These are phyloP conservation scores for Dasypolia templi DNA, from an alignment of 2,888 invertebrate species.

Conservation along the genomic window DNA sequence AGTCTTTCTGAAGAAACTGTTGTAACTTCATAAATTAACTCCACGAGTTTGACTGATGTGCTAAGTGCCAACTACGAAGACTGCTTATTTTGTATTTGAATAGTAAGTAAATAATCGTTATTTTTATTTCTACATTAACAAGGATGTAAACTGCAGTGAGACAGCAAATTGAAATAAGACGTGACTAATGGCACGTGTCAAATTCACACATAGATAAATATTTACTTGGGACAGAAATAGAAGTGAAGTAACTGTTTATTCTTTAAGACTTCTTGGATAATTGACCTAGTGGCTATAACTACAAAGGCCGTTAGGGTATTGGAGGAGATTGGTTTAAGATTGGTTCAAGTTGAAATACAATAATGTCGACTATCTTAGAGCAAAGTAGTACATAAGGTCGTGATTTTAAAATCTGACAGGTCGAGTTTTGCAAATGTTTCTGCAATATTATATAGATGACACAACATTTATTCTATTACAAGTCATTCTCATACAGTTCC, in stretches of 20 bases:
- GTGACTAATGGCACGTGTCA: slow-evolving; percentile 45
- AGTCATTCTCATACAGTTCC: background rate
- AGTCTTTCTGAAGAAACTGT: background rate
- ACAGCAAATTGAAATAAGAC: slow-evolving; percentile 40
- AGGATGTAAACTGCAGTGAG: slow-evolving; percentile 34
- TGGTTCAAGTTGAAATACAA: slow-evolving; percentile 17
- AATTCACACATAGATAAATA: slow-evolving; percentile 56
- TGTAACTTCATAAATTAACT: background rate
- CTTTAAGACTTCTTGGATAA: slow-evolving; percentile 34
- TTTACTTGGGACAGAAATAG: slow-evolving; percentile 51
- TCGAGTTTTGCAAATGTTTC: background rate
- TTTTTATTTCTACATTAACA: slow-evolving; percentile 33
- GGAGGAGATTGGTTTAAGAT: background rate
- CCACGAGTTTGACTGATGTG: background rate
- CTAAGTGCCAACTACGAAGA: background rate
- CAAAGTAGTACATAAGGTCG: background rate
- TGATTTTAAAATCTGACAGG: slow-evolving; percentile 8
- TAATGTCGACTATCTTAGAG: background rate
- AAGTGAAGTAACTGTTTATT: slow-evolving; percentile 47
- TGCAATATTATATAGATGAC: background rate
- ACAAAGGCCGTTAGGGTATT: slow-evolving; percentile 17
- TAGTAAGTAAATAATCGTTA: slow-evolving; percentile 16
- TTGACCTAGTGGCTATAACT: slow-evolving; percentile 34
- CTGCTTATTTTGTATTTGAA: slow-evolving; percentile 16
- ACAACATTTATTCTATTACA: background rate